phyloP scores from a whole-genome alignment of 2,888 invertebrate species.

The Oasisia sp. region DNA sequence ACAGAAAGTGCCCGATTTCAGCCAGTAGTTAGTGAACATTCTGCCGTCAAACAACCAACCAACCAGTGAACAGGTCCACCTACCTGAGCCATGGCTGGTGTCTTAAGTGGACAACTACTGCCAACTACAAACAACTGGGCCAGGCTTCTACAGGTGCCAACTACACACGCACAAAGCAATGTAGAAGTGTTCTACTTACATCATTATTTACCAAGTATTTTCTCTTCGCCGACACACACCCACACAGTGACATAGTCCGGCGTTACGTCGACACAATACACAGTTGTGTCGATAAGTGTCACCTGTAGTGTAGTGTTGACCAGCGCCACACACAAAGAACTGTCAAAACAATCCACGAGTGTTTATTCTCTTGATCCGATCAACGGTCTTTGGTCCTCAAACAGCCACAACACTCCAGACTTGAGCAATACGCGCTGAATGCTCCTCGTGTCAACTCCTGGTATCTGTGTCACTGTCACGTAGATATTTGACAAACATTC shows the following conservation, averaged over 20 bases:
- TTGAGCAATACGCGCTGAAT: background rate
- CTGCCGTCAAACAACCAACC: background rate
- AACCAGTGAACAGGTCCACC: background rate
- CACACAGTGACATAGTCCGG: conserved; percentile 28
- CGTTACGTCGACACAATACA: background rate
- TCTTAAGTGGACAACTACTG: background rate
- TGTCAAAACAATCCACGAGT: background rate
- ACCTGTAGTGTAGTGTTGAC: background rate
- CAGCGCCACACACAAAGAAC: too few species aligned
- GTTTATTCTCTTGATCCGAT: background rate
- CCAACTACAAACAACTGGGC: background rate
- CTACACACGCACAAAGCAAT: background rate
- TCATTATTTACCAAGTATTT: conserved; percentile 23
- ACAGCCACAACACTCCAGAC: background rate
- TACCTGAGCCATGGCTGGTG: background rate
- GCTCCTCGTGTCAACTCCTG: background rate
- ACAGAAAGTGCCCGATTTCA: background rate
- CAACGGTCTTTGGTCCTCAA: background rate
- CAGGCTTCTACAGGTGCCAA: background rate
- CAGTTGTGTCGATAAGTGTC: background rate
- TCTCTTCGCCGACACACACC: conserved; percentile 27
- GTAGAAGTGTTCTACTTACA: conserved; percentile 20
- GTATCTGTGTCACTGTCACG: background rate
- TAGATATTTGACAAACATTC: background rate
- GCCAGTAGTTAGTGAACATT: background rate